Evolutionary conservation across 2,797 vertebrate genomes (phyloP).

Genomic region (Melanogrammus aeglefinus): DNA sequence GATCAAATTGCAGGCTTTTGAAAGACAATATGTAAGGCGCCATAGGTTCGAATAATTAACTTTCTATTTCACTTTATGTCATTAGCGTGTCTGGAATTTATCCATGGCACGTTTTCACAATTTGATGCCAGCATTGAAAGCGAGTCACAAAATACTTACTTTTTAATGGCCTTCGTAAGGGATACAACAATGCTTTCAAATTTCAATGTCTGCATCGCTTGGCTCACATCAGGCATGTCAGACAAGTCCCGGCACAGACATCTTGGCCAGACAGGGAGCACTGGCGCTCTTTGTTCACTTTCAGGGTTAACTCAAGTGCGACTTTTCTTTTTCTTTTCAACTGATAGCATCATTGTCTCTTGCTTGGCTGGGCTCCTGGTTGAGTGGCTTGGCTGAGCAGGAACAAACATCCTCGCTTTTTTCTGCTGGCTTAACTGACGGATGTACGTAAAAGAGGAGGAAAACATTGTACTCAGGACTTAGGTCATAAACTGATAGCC

Average conservation of each 20-base stretch:
- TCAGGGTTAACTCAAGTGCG: conserved; percentile 32
- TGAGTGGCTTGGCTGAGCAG: conserved; percentile 19
- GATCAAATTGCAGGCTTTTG: background rate
- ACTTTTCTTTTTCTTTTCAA: conserved; percentile 9
- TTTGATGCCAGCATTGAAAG: background rate
- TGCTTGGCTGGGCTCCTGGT: conserved; percentile 19
- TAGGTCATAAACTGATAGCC: background rate
- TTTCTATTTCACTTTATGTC: no score
- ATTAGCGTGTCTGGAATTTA: background rate
- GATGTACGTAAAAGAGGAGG: background rate
- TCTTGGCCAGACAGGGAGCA: conserved; percentile 13
- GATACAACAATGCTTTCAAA: background rate
- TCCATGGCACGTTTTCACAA: background rate
- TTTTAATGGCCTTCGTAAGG: background rate
- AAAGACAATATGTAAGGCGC: background rate
- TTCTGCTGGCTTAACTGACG: conserved; percentile 5
- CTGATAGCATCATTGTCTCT: conserved; percentile 39
- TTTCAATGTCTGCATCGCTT: conserved; percentile 11
- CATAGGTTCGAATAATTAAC: background rate
- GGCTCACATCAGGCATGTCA: conserved; percentile 29
- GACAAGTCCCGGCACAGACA: conserved; percentile 52
- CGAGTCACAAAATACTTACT: background rate
- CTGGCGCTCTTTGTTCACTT: conserved; percentile 45
- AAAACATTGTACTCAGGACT: no score
- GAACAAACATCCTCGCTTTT: conserved; percentile 34